phyloP scores from a whole-genome alignment of 1,140 invertebrate genomes.

The Pseudoatta argentina region DNA sequence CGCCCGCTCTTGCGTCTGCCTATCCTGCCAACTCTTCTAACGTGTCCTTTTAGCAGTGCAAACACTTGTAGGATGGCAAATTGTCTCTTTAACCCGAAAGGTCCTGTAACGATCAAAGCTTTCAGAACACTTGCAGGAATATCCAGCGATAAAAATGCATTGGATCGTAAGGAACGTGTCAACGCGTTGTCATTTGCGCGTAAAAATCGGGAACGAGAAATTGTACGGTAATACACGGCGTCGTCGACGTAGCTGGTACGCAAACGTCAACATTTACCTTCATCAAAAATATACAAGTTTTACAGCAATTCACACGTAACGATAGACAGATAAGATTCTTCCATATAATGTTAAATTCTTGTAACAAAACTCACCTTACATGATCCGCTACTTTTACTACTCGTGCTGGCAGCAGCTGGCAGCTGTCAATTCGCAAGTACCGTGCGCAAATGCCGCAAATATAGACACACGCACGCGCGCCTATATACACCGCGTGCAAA shows the following conservation, averaged over 20 bases:
- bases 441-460: slow-evolving; percentile 53
- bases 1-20: slow-evolving; percentile 76
- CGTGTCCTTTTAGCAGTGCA: slow-evolving; percentile 57
- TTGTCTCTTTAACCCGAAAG: slow-evolving; percentile 6
- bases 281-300: background rate
- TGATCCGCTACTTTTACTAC: slow-evolving; percentile 79
- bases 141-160: background rate
- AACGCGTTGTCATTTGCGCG: slow-evolving; percentile 25
- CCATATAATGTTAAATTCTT: background rate
- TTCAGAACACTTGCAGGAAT: background rate
- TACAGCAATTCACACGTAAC: background rate
- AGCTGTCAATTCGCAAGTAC: slow-evolving; percentile 70
- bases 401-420: slow-evolving; percentile 73
- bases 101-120: slow-evolving; percentile 47
- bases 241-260: slow-evolving; percentile 46
- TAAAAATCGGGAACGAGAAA: slow-evolving; percentile 4
- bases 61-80: slow-evolving; percentile 44
- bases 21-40: slow-evolving; percentile 79
- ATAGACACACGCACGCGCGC: slow-evolving; percentile 40
- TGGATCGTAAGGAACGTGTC: background rate
- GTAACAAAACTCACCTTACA: slow-evolving; percentile 77
- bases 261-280: background rate
- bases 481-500: slow-evolving; percentile 17
- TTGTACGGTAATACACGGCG: slow-evolving; percentile 20
- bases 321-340: background rate